Percentiles rank a stretch among this genome's conserved stretches.
These are phyloP conservation scores for Ennomos fuscantarius DNA, from an alignment of 2,888 invertebrate genomes.

Conservation along the genomic window DNA sequence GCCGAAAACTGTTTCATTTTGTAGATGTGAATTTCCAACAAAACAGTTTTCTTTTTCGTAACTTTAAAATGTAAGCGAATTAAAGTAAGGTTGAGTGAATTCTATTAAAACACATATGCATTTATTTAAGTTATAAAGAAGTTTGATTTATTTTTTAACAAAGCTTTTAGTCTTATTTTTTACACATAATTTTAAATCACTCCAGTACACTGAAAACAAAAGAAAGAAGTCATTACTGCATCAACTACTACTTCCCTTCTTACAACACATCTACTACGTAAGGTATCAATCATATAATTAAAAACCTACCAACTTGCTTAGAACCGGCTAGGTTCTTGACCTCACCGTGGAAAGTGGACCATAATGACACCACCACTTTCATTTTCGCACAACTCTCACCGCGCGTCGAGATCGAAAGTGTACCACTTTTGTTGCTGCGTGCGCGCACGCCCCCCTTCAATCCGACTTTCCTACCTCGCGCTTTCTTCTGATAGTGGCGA, in stretches of 20 bases:
- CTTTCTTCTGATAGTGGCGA: constrained; percentile 71
- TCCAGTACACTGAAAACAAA: neutral
- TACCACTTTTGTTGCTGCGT: constrained; percentile 80
- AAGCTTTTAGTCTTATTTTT: too few relatives aligned
- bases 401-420: constrained; percentile 83
- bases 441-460: constrained; percentile 66
- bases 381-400: constrained; percentile 86
- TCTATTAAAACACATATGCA: neutral
- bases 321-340: constrained; percentile 75
- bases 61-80: constrained; percentile 2
- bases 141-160: neutral
- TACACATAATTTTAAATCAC: too few relatives aligned
- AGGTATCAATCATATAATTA: constrained; percentile 61
- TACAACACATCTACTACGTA: constrained; percentile 35
- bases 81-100: constrained; percentile 9
- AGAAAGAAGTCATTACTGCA: neutral
- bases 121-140: too few relatives aligned
- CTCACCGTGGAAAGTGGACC: constrained; percentile 81
- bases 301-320: constrained; percentile 57
- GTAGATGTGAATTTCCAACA: neutral
- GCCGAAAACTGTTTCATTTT: constrained; percentile 18
- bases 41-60: constrained; percentile 9
- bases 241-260: constrained; percentile 17
- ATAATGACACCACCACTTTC: constrained; percentile 85
- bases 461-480: constrained; percentile 79